Conservation (phyloP, 2,888 invertebrate genomes). For the Xestia xanthographa region DNA sequence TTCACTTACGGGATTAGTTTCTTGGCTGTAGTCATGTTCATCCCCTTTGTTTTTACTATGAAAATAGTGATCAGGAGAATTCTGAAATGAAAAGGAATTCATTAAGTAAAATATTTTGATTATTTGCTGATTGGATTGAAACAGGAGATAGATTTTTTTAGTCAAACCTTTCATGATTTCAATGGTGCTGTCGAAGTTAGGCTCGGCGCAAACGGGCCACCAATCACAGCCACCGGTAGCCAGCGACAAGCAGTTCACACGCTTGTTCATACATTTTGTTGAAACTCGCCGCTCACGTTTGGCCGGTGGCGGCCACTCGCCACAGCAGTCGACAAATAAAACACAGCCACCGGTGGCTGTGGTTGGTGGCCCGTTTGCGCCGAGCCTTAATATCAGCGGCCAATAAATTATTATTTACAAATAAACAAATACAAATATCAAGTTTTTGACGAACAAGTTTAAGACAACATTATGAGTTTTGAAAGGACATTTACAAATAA, state of each 20-base stretch:
- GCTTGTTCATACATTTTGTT: too few species aligned
- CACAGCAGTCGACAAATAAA: too few species aligned
- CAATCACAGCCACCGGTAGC: too few species aligned
- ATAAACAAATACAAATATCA: too few species aligned
- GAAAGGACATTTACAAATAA: neutral
- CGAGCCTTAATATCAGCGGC: too few species aligned
- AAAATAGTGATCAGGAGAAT: constrained; percentile 66
- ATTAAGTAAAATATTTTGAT: neutral
- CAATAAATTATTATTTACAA: neutral
- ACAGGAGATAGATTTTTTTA: neutral
- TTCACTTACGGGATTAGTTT: constrained; percentile 75
- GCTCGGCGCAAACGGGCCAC: too few species aligned
- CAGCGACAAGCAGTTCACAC: too few species aligned
- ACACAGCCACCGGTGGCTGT: too few species aligned
- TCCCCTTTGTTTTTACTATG: constrained; percentile 71
- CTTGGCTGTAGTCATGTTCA: constrained; percentile 71
- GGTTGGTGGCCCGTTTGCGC: too few species aligned
- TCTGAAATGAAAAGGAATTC: constrained; percentile 62
- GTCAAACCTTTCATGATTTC: neutral
- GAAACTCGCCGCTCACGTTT: too few species aligned
- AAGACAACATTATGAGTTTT: neutral
- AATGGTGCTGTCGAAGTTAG: neutral
- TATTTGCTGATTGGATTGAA: neutral
- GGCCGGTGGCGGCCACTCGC: too few species aligned
- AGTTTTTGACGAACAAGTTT: neutral